Evolutionary conservation across 1,140 invertebrate genomes (phyloP).

Genomic region (Lepidurus apus): DNA sequence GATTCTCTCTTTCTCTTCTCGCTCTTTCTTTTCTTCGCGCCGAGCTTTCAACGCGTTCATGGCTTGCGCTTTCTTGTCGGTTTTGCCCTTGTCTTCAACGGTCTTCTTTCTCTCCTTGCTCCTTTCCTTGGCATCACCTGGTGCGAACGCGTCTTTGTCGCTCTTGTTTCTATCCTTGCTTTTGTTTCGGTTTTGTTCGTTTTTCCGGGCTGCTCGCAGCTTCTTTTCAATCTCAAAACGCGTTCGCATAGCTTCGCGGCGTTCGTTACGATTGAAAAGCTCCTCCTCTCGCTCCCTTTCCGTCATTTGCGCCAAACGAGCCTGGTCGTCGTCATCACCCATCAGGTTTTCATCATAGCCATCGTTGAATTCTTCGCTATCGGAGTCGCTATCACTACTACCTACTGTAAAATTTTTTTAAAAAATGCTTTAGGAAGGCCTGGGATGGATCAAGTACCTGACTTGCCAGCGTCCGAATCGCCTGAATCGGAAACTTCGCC

Average conservation of each 20-base stretch:
- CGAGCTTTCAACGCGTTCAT: constrained; percentile 85
- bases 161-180: constrained; percentile 47
- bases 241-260: constrained; percentile 85
- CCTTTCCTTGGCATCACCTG: constrained; percentile 65
- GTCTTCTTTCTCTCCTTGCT: constrained; percentile 87
- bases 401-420: not conserved
- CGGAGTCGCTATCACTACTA: constrained; percentile 44
- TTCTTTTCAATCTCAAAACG: constrained; percentile 96
- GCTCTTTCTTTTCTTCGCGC: constrained; percentile 72
- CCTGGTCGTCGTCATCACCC: constrained; percentile 92
- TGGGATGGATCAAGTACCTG: not conserved
- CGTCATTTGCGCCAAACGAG: constrained; percentile 81
- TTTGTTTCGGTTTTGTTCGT: constrained; percentile 60
- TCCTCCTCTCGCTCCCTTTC: constrained; percentile 96
- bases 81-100: constrained; percentile 73
- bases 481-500: constrained; percentile 39
- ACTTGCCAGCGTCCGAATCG: not conserved
- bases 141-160: constrained; percentile 49
- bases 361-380: constrained; percentile 66
- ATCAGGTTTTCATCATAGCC: constrained; percentile 94
- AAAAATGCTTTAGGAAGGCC: not conserved
- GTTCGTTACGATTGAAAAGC: constrained; percentile 91
- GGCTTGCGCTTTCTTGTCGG: constrained; percentile 83
- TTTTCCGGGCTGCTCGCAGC: constrained; percentile 74
- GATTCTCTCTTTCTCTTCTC: constrained; percentile 56